phyloP scores from a whole-genome alignment of 2,797 vertebrate species.

The Darevskia mixta region DNA sequence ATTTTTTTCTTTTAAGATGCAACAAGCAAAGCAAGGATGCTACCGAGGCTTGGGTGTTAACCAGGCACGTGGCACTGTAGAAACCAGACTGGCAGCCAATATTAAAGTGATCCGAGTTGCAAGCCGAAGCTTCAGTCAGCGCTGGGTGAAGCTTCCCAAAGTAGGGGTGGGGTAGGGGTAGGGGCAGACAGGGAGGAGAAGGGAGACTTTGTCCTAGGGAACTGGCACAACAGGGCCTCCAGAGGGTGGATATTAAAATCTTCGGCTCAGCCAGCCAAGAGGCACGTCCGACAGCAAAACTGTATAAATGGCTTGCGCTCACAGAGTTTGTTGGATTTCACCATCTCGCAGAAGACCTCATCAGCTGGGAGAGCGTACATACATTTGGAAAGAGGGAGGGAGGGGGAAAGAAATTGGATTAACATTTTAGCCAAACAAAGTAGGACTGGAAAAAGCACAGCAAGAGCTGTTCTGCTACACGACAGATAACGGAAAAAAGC shows the following conservation, averaged over 20 bases:
- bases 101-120: slow-evolving; percentile 70
- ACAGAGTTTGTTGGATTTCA: slow-evolving; percentile 91
- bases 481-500: slow-evolving; percentile 43
- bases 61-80: slow-evolving; percentile 48
- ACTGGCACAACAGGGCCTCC: slow-evolving; percentile 68
- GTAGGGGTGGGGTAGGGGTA: background rate
- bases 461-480: slow-evolving; percentile 32
- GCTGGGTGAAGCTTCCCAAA: slow-evolving; percentile 69
- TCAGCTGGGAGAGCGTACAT: slow-evolving; percentile 79
- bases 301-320: slow-evolving; percentile 92
- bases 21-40: slow-evolving; percentile 42
- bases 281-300: slow-evolving; percentile 93
- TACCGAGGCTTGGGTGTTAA: slow-evolving; percentile 7
- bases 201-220: slow-evolving; percentile 67
- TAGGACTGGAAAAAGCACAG: slow-evolving; percentile 5
- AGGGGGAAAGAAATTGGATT: slow-evolving; percentile 54
- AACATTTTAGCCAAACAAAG: slow-evolving; percentile 68
- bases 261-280: slow-evolving; percentile 83
- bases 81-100: slow-evolving; percentile 57
- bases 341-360: slow-evolving; percentile 93
- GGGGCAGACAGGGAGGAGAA: slow-evolving; percentile 22
- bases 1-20: slow-evolving; percentile 41
- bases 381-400: slow-evolving; percentile 29
- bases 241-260: slow-evolving; percentile 58
- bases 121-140: slow-evolving; percentile 50